phyloP scores from a whole-genome alignment of 2,113 vertebrate genomes.

The Motacilla alba region DNA sequence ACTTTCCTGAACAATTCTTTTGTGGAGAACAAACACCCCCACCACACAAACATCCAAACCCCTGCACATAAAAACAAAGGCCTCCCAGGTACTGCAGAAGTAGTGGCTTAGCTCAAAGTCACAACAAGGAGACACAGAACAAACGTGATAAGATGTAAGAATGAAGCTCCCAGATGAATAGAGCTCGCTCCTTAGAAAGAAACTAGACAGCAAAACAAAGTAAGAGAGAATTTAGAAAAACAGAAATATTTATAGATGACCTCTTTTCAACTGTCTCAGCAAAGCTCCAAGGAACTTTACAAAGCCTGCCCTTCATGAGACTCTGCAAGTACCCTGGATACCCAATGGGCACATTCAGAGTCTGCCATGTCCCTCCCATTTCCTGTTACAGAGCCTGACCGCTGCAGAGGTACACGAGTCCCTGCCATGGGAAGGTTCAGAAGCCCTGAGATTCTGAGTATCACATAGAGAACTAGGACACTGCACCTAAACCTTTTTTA shows the following conservation, averaged over 20 bases:
- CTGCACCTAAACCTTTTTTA: neutral
- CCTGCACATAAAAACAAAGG: neutral
- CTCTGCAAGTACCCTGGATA: neutral
- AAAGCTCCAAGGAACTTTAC: neutral
- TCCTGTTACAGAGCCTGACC: neutral
- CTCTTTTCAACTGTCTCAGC: neutral
- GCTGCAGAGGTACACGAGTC: accelerated
- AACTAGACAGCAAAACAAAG: neutral
- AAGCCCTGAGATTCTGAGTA: neutral
- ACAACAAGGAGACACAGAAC: neutral
- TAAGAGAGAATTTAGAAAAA: neutral
- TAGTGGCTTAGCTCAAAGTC: neutral
- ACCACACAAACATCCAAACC: neutral
- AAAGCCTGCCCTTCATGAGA: neutral
- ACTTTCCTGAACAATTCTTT: neutral
- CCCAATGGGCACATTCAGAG: neutral
- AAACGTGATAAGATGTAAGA: neutral
- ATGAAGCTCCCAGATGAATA: neutral
- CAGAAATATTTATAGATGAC: neutral
- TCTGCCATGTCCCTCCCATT: neutral
- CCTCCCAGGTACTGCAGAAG: neutral
- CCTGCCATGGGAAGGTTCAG: neutral
- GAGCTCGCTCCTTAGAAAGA: neutral
- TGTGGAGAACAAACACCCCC: neutral
- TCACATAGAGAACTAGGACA: neutral